Evolutionary conservation across 2,113 vertebrate genomes (phyloP), one percentile per base, ranked within the genome.

Genomic region (Australoheros scitulus): DNA sequence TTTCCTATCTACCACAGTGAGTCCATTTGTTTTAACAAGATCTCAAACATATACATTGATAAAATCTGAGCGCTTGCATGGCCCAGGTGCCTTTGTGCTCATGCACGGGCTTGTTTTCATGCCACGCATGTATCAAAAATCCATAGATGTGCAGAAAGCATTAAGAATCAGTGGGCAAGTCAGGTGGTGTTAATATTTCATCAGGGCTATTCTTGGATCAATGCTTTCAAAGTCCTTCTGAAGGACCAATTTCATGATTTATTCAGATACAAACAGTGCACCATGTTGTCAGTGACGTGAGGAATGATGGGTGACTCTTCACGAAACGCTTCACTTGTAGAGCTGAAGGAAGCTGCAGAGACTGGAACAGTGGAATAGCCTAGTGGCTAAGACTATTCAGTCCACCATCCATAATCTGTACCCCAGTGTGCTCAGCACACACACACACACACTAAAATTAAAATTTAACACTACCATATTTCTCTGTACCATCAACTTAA

Each of bases 201-300:
- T 95, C 61, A 92, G 87, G 88, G 94, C 95, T 96, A 96, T 95
- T 97, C 95, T 96, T 94, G 96, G 95, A 96, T 96, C 96, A 96
- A 94, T 94, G 88, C 94, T 91, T 96, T 94, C 94, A 95, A 87
- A 95, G 95, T 88, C 93, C 89, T 95, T 95, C 91, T 93, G 94
- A 95, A 96, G 95, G 96, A 94, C 91, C 96, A 93, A 89, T 92
- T 93, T 95, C 94, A 96, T 96, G 90, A 96, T 96, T 97, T 96
- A 97, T 97, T 97, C n/a, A 96, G 86, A 91, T 70, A 81, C 72
- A 85, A 94, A 94, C 94, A 92, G 79, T 38, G 82, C 84, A 85
- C 26, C 89, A 90, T 93, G 36, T 87, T 92, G 93, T 68, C 92
- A 60, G 41, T 94, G 89, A 92, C 77, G 87, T 70, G 85, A 38